These are phyloP conservation scores for Platycercus adscitus DNA, from an alignment of 2,113 vertebrate genomes.

Conservation along the genomic window DNA sequence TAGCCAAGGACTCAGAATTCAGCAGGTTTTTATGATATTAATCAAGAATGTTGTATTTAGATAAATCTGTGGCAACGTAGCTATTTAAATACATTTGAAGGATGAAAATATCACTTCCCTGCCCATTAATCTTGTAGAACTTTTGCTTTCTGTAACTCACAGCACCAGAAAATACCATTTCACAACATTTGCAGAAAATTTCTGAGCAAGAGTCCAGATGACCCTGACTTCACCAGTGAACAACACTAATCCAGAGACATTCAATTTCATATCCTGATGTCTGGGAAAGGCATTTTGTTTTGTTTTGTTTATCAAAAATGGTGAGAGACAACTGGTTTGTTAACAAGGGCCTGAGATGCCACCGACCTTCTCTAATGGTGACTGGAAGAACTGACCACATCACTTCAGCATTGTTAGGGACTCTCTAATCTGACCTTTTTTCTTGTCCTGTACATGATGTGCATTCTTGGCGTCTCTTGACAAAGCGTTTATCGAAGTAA, in stretches of 20 bases:
- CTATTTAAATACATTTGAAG: neutral
- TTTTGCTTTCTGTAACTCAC: neutral
- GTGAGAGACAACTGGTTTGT: neutral
- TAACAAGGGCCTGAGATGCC: neutral
- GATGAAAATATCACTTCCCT: neutral
- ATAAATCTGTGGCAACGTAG: neutral
- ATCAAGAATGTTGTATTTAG: neutral
- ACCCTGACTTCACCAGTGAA: neutral
- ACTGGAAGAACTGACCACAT: neutral
- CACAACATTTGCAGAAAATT: neutral
- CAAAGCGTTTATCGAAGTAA: neutral
- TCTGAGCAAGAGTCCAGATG: neutral
- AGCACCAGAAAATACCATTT: neutral
- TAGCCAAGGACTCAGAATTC: neutral
- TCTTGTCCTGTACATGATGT: neutral
- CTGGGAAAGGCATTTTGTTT: neutral
- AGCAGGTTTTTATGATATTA: neutral
- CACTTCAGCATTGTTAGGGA: neutral
- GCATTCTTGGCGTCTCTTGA: neutral
- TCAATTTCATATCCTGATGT: neutral
- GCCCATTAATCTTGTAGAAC: neutral
- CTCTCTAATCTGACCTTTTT: neutral
- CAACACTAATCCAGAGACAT: neutral
- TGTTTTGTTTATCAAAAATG: neutral
- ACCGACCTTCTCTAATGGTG: neutral